Percentiles rank a stretch among this genome's conserved stretches.
phyloP scores from a whole-genome alignment of 2,113 vertebrate genomes.

The Tetraodon nigroviridis region DNA sequence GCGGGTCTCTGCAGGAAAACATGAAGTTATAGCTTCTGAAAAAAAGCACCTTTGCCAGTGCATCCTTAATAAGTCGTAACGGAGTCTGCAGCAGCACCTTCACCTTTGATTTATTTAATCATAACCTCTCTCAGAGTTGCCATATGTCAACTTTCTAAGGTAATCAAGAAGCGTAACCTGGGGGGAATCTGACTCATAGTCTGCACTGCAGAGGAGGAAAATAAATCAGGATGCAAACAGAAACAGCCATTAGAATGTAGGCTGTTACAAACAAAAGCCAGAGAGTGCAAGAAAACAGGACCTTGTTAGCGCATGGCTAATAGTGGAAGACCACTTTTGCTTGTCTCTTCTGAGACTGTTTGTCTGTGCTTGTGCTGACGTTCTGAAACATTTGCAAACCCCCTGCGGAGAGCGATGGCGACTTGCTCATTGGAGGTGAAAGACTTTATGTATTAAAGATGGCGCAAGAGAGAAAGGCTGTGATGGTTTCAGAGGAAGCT shows the following conservation, averaged over 20 bases:
- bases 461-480: conserved; percentile 27
- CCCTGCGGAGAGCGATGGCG: too few species aligned
- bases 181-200: conserved; percentile 18
- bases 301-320: not conserved
- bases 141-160: conserved; percentile 14
- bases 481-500: conserved; percentile 39
- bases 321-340: conserved; percentile 4
- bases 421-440: conserved; percentile 13
- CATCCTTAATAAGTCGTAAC: conserved; percentile 15
- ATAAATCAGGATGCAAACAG: not conserved
- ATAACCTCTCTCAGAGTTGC: conserved; percentile 8
- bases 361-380: conserved; percentile 1
- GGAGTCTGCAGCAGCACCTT: conserved; percentile 7
- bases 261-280: not conserved
- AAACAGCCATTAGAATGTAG: not conserved
- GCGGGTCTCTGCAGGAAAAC: conserved; percentile 16
- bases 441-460: not conserved
- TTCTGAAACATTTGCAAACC: not conserved
- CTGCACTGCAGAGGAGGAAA: conserved; percentile 1
- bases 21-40: conserved; percentile 13
- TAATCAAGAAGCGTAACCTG: not conserved
- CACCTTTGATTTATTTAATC: conserved; percentile 9
- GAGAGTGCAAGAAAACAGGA: not conserved
- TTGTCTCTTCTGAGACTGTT: not conserved
- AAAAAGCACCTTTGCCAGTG: conserved; percentile 24